Evolutionary conservation across 1,140 invertebrate genomes (phyloP), one percentile per base, ranked within the genome.

Genomic region (Cydia amplana): DNA sequence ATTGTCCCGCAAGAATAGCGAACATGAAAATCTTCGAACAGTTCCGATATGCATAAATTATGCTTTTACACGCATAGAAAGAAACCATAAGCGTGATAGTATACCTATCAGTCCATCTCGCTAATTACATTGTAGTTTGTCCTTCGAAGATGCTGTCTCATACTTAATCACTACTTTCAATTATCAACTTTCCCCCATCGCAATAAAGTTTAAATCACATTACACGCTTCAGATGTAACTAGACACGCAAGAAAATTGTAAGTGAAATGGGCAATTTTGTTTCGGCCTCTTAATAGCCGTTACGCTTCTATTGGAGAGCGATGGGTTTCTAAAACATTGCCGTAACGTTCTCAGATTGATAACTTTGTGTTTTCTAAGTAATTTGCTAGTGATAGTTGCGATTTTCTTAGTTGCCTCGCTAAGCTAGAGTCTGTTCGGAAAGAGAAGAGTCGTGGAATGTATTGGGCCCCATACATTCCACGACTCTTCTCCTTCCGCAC

Each of bases 191-290:
- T 32, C 25, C 28, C 25, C 28, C 64, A 36, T 67, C 25, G n/a
- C 14, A 14, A 36, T n/a, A 67, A 67, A n/a, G 28, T n/a, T 12
- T n/a, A 67, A 32, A 67, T 64, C 64, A 28, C 9, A 67, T 67
- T 67, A 67, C 64, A 28, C 14, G 63, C 63, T 32, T 32, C 64
- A 32, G 28, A 67, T 67, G 63, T 64, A 67, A 67, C 64, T 67
- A 67, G 64, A 55, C 64, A 67, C 23, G 64, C 64, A 32, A 67
- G 64, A 67, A 67, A 67, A 67, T 67, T 28, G 28, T 67, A 32
- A 67, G 64, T 67, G 64, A 67, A 67, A 67, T 32, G 64, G 28
- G 64, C 28, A 67, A 67, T 67, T 67, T 67, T 67, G 64, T 36
- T 67, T 32, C 64, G 25, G 64, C 12, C 64, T 28, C 64, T 67